Percentiles rank a stretch among this genome's conserved stretches.
These are phyloP conservation scores for Noctua pronuba DNA, from an alignment of 2,888 invertebrate genomes.

Conservation along the genomic window DNA sequence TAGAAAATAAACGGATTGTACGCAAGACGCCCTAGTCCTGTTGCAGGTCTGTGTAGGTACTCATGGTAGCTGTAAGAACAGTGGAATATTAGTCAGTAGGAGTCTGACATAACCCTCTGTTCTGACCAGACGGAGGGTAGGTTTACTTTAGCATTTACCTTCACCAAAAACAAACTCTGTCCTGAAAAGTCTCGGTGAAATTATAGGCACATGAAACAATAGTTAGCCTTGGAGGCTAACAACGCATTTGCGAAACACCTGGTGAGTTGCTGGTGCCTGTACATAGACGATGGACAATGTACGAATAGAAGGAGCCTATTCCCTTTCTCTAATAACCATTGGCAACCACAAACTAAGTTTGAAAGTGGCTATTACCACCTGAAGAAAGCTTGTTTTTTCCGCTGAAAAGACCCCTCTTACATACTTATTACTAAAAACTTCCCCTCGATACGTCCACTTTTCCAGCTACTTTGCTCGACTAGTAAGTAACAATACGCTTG, in stretches of 20 bases:
- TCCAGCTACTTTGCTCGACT: slow-evolving; percentile 44
- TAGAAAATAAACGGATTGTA: background rate
- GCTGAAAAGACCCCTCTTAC: background rate
- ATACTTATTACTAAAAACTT: background rate
- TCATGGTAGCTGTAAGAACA: too few relatives aligned
- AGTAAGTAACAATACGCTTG: slow-evolving; percentile 60
- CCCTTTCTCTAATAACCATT: background rate
- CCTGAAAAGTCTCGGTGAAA: background rate
- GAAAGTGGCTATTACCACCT: background rate
- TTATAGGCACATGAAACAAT: background rate
- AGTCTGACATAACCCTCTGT: background rate
- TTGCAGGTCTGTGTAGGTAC: background rate
- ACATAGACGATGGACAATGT: too few relatives aligned
- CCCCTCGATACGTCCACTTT: slow-evolving; percentile 25
- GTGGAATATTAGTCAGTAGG: background rate
- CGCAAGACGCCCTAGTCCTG: background rate
- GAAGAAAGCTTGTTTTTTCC: background rate
- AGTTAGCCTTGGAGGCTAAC: background rate
- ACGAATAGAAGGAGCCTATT: background rate
- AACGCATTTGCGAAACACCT: background rate
- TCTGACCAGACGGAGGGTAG: background rate
- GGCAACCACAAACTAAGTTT: background rate
- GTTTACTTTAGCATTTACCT: background rate
- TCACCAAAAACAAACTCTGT: background rate
- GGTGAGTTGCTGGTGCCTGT: background rate